These are phyloP conservation scores for Lerema accius DNA, from an alignment of 1,140 invertebrate genomes.

Conservation along the genomic window DNA sequence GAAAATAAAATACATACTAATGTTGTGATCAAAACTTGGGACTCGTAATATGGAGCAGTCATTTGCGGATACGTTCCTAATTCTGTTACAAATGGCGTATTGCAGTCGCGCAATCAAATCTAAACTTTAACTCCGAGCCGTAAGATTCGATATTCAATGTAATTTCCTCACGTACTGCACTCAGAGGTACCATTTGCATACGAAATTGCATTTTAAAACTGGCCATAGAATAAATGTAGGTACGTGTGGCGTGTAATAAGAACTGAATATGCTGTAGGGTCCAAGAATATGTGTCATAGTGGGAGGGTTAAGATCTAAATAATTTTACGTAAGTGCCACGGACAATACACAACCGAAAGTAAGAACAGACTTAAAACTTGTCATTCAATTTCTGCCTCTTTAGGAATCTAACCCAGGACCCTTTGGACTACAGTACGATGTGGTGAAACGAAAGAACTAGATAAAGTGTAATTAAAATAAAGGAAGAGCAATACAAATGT, in stretches of 20 bases:
- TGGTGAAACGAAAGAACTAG: no score
- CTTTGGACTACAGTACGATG: no score
- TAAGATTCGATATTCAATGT: conserved; percentile 7
- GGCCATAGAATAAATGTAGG: conserved; percentile 33
- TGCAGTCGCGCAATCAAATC: conserved; percentile 1
- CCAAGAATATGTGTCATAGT: conserved; percentile 2
- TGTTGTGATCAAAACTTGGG: conserved; percentile 12
- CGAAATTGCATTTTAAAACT: conserved; percentile 32
- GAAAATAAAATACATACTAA: conserved; percentile 11
- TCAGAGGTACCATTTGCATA: conserved; percentile 31
- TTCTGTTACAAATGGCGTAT: conserved; percentile 26
- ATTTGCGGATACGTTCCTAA: conserved; percentile 24
- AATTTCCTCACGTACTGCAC: conserved; percentile 9
- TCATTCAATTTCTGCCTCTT: no score
- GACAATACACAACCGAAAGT: no score
- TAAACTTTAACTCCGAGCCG: background rate
- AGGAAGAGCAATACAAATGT: no score
- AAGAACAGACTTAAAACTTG: no score
- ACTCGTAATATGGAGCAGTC: conserved; percentile 20
- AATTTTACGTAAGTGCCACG: no score
- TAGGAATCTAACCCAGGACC: no score
- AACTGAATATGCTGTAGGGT: conserved; percentile 3
- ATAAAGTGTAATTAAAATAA: no score
- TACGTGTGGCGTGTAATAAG: conserved; percentile 25
- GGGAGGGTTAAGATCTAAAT: no score